A percentile compares a stretch with the other conserved stretches of the same genome.
Conservation (phyloP, 37 sponge, comb jelly and placozoan genomes). For the Halisarca cf. caerulea region DNA sequence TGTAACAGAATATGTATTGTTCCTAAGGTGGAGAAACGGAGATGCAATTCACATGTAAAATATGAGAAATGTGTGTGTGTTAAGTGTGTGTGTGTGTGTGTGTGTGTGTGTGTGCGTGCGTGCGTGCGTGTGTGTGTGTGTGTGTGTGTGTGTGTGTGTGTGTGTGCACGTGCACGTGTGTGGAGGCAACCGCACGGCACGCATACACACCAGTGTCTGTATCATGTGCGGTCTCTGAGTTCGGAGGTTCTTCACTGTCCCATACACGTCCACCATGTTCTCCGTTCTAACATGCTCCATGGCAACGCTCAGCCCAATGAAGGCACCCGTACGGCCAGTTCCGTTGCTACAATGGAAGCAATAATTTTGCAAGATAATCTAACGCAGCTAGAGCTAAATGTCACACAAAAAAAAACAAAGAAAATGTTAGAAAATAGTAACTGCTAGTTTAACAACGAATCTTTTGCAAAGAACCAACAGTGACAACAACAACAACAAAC, state of each 20-base stretch:
- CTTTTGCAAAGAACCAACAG: too few species aligned
- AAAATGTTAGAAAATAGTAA: not conserved
- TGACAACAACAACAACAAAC: too few species aligned
- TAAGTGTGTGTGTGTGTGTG: too few species aligned
- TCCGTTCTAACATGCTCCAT: slow-evolving; percentile 83
- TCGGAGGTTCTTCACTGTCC: slow-evolving; percentile 67
- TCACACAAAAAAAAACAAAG: too few species aligned
- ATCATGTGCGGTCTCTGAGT: slow-evolving; percentile 78
- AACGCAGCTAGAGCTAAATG: too few species aligned
- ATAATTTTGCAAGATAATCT: too few species aligned
- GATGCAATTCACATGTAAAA: not conserved
- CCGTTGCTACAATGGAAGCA: slow-evolving; percentile 54
- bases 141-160: not conserved
- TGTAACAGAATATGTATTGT: slow-evolving; percentile 78
- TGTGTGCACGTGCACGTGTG: too few species aligned
- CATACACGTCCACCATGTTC: slow-evolving; percentile 71
- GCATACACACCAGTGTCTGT: slow-evolving; percentile 52
- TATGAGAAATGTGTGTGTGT: not conserved
- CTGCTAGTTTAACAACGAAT: not conserved
- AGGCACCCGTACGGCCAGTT: slow-evolving; percentile 75
- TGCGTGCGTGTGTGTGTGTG: slow-evolving; percentile 13
- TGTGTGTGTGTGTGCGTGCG: not conserved
- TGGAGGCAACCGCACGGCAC: too few species aligned
- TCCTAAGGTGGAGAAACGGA: slow-evolving; percentile 51
- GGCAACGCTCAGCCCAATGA: slow-evolving; percentile 52